Conservation (phyloP, 1,140 invertebrate genomes). For the Apis laboriosa region DNA sequence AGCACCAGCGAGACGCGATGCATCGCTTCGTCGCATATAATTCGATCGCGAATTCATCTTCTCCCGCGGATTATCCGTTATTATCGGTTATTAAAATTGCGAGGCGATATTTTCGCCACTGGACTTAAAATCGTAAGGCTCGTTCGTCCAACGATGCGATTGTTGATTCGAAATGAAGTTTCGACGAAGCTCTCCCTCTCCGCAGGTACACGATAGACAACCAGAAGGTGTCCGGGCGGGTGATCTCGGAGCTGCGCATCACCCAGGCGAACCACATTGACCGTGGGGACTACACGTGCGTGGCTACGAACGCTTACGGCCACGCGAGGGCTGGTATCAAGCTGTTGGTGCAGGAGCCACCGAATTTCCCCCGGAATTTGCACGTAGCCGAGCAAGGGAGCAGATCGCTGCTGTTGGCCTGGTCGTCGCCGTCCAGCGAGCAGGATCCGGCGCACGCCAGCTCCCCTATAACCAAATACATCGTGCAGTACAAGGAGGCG, state of each 20-base stretch:
- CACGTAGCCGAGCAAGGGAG: constrained; percentile 83
- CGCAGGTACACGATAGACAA: constrained; percentile 81
- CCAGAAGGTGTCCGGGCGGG: constrained; percentile 78
- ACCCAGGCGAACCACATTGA: constrained; percentile 84
- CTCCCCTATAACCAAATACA: constrained; percentile 83
- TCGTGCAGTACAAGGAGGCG: constrained; percentile 84
- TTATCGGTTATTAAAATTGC: too few relatives aligned
- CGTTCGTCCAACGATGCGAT: too few relatives aligned
- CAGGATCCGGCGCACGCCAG: constrained; percentile 79
- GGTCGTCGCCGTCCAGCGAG: constrained; percentile 82
- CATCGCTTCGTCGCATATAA: not conserved
- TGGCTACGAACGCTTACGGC: constrained; percentile 86
- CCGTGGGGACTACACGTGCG: constrained; percentile 86
- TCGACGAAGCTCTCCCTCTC: not conserved
- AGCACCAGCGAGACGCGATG: too few relatives aligned
- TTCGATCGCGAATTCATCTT: too few relatives aligned
- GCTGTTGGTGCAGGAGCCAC: constrained; percentile 86
- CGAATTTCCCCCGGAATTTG: constrained; percentile 84
- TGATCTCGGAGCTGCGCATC: constrained; percentile 84
- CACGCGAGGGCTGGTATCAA: constrained; percentile 85
- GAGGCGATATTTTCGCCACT: too few relatives aligned
- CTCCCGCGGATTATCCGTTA: too few relatives aligned
- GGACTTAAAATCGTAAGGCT: too few relatives aligned
- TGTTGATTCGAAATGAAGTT: too few relatives aligned
- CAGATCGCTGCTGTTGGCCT: constrained; percentile 82